Conservation (phyloP, 2,113 vertebrate genomes). For the Aix galericulata region DNA sequence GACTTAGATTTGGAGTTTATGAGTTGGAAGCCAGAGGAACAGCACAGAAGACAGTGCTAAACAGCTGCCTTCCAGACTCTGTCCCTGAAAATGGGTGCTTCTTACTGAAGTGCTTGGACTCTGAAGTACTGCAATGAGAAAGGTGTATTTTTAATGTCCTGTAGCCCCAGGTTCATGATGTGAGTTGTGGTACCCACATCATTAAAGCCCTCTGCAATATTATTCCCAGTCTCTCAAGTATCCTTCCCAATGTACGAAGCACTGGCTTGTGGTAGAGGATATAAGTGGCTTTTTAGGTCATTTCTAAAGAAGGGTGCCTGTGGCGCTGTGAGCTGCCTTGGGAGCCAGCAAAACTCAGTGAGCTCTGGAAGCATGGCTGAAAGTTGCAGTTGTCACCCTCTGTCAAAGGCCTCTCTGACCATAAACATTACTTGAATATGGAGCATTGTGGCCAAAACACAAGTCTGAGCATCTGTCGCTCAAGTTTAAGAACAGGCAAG, state of each 20-base stretch:
- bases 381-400: not conserved
- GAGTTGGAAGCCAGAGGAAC: not conserved
- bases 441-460: no score
- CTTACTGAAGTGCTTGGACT: not conserved
- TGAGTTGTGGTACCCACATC: not conserved
- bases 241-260: not conserved
- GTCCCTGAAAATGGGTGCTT: not conserved
- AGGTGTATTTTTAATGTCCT: not conserved
- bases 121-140: not conserved
- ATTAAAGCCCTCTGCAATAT: not conserved
- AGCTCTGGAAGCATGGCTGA: not conserved
- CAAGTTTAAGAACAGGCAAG: not conserved
- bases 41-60: not conserved
- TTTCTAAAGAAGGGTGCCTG: not conserved
- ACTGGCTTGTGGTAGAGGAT: not conserved
- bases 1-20: not conserved
- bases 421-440: not conserved
- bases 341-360: not conserved
- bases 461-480: not conserved
- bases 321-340: not conserved
- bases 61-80: not conserved
- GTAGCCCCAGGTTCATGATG: fast-evolving
- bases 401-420: not conserved
- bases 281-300: not conserved
- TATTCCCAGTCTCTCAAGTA: not conserved